Evolutionary conservation across 2,888 invertebrate genomes (phyloP), one percentile per base, ranked within the genome.

Genomic region (Masnerella sp.): DNA sequence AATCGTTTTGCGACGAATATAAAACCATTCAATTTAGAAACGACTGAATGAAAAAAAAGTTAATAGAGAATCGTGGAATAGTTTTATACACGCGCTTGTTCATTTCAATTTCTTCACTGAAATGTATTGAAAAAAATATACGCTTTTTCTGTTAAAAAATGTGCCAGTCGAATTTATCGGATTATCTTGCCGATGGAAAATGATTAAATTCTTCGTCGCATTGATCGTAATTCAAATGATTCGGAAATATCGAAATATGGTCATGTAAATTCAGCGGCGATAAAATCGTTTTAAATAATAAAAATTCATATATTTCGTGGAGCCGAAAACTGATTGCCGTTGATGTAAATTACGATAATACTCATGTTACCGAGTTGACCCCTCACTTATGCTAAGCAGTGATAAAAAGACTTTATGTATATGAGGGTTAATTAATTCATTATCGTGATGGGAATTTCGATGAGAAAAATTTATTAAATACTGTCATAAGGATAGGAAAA

Each of bases 371-470:
- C 52, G 25, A 20, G 34, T 67, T 62, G 72, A 73, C 61, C 72
- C 72, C 72, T 73, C 54, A 43, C 71, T 71, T 61, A 67, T 67
- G 62, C 64, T 61, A 72, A 67, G 28, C 67, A 72, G 64, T 47
- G 54, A 72, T 65, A 72, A 61, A 72, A 56, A 54, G 61, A 38
- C 61, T 61, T 67, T 67, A 72, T 72, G 72, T 25, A 61, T 61
- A 72, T 61, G 65, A 61, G 72, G 72, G 72, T 72, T 72, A 67
- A 72, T 72, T 72, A 72, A 72, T 72, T 72, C 72, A 61, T 72
- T 67, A 72, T 72, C 72, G 56, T 43, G 72, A 72, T 61, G 67
- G 58, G 61, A 61, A 67, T 72, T 62, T 67, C 36, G 61, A 72
- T 47, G 72, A 61, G 47, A 65, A 72, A 67, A 54, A 61, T 54